Evolutionary conservation across 1,140 invertebrate genomes (phyloP), one percentile per base, ranked within the genome.

Genomic region (Xylocopa sonorina): DNA sequence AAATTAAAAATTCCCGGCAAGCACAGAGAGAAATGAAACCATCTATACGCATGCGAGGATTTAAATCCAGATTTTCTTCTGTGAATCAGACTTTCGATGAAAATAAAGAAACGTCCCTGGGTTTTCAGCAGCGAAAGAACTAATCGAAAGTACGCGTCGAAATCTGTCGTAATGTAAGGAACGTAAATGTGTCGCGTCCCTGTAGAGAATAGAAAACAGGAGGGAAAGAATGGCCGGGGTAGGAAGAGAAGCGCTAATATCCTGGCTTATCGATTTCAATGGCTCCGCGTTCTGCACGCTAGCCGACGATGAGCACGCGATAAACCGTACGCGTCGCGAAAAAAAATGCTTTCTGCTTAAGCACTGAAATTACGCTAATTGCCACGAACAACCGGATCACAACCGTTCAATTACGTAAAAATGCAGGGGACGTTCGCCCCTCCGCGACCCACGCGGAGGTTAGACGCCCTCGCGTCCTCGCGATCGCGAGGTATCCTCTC

Each of bases 171-270:
- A n/a, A n/a, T n/a, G n/a, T n/a, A n/a, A n/a, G n/a, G n/a, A n/a
- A n/a, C n/a, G n/a, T n/a, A n/a, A n/a, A n/a, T n/a, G n/a, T n/a
- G 38, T 32, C 18, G 60, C 10, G 24, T 16, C 27, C 9, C 16
- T 16, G 29, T 10, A 29, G 66, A 43, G 34, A 46, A 27, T 2
- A 62, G 43, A 62, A 50, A 24, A 62, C 21, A 67, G 29, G 69
- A 73, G 71, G 53, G 12, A 67, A 41, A 69, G 41, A 67, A 34
- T 50, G n/a, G 48, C 21, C 63, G 55, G 24, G 69, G n/a, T n/a
- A 74, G 69, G 41, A 78, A 53, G 64, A 66, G 66, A 63, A 83
- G 74, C 58, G 75, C 75, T 87, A 87, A 84, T 86, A 86, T 86
- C 51, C 66, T 57, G 34, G 55, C 67, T 83, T 86, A 87, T 87